Evolutionary conservation across 2,797 vertebrate species (phyloP), one percentile per base, ranked within the genome.

Genomic region (Ciconia nigra): DNA sequence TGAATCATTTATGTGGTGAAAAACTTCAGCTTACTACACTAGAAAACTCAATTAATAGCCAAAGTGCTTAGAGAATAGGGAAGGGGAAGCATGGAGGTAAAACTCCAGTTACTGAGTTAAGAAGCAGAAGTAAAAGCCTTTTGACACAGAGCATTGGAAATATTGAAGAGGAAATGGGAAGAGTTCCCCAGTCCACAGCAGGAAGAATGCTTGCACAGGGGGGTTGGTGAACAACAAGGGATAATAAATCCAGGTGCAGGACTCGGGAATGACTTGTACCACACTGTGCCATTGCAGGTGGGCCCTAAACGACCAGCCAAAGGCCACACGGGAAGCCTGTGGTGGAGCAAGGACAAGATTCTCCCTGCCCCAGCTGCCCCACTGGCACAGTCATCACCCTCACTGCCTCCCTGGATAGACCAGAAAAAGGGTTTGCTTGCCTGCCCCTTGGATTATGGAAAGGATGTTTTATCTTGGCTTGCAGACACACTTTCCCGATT

Each of bases 1-100:
- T 98, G 85, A 98, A 98, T 98, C 95, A 96, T 96, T 98, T 95
- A 98, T 98, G 91, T 83, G 31, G 74, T 90, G 69, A 97, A 97
- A 97, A 97, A 96, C 83, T 97, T 97, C 90, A 93, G 61, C 92
- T 97, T 97, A 94, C 90, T 95, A 89, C 95, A 92, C 90, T 19
- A 89, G 78, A 90, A 96, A 97, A 96, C 52, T 96, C 92, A 96
- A 96, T 97, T 97, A 96, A 89, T 93, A 41, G 66, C 54, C 70
- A 95, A 97, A 95, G 95, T 94, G 94, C 94, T 96, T 81, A 80
- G 90, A 96, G 91, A 76, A 87, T 44, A 59, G 61, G 61, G 83
- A 77, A 87, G 55, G 55, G 29, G 61, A 92, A 91, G 61, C 76
- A 63, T 33, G 59, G 57, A 74, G 74, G 61, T 89, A 94, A 95